Evolutionary conservation across 2,797 vertebrate species (phyloP), one percentile per base, ranked within the genome.

Genomic region (Gymnoscopelus braueri): DNA sequence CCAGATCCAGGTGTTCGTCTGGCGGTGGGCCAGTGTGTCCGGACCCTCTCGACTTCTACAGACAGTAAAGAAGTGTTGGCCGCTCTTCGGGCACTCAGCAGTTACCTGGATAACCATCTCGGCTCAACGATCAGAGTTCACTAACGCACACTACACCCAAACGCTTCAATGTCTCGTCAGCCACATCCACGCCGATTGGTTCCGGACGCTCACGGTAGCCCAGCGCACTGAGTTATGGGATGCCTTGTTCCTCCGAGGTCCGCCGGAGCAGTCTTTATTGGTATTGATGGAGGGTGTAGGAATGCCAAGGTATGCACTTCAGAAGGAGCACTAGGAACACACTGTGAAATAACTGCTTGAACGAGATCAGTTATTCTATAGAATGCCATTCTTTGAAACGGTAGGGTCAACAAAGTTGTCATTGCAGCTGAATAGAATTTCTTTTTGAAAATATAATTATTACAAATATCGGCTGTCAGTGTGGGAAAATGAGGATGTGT

Each of bases 181-280:
- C 44, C 86, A 78, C 55, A 85, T 94, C 65, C 88, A 86, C 70
- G 92, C 89, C 0, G 89, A 89, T 66, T 95, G 95, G 94, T 23
- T 91, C 53, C 88, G 81, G 64, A 13, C 77, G 3, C 78, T 94
- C 26, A 83, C 85, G 0, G 53, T 69, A 0, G 75, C 89, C 1
- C 86, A 89, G 70, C 78, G 92, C 55, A 74, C 86, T n/a, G 86
- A 88, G 26, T 53, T 95, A 3, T 96, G 95, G 92, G 92, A 91
- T 35, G 80, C 84, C 32, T 90, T 96, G 60, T 96, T 97, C 81
- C 87, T 97, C 29, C 80, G 66, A 13, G 95, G 96, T n/a, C 95
- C 96, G 0, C 92, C 96, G 0, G 95, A 95, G 63, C 95, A 96
- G 72, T 85, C 92, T n/a, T 86, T 97, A 70, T 67, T 96, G 80